Base-by-base conservation (phyloP, 2,888 invertebrate species). In the Acronicta leporina region DNA sequence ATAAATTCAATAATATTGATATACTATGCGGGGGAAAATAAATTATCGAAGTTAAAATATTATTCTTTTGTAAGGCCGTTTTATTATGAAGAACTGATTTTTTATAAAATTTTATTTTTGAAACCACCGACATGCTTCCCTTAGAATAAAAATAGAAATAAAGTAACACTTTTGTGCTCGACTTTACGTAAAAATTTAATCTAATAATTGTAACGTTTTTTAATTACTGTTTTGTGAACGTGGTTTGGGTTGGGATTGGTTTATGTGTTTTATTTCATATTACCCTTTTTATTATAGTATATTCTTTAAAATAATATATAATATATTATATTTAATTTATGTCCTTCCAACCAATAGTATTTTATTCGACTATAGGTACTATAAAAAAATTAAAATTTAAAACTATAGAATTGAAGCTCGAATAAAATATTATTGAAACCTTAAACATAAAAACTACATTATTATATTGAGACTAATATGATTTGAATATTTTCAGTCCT, bases 401-500 rank as follows among this genome's bases (percentile, higher is more conserved):
- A 30, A 30, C 20, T 30, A 30, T 7, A 27, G 7, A 30, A 8
- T 30, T 30, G 1, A 30, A 9, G 9, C 30, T 30, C 30, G 30
- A 30, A 30, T 15, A 49, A 10, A 11, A 25, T 25, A 40, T 14
- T 40, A 38, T 46, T 48, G 13, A 41, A 33, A 79, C n/a, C n/a
- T n/a, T n/a, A 63, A 65, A 62, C 9, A 30, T 51, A 48, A 16
- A 38, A 46, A 14, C 0, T 9, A 2, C 11, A 16, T 14, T 33
- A 11, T 6, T 10, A n/a, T n/a, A 10, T 0, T 5, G 5, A 25
- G n/a, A 27, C 38, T 68, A n/a, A 73, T 46, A n/a, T 38, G 11
- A 7, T 30, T 14, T 16, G 0, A 50, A 53, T 42, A 10, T 33
- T 92, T 91, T 71, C 95, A 98, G 98, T 98, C 93, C 91, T 98